phyloP scores from a whole-genome alignment of 2,113 vertebrate genomes.

The Channa maculata region DNA sequence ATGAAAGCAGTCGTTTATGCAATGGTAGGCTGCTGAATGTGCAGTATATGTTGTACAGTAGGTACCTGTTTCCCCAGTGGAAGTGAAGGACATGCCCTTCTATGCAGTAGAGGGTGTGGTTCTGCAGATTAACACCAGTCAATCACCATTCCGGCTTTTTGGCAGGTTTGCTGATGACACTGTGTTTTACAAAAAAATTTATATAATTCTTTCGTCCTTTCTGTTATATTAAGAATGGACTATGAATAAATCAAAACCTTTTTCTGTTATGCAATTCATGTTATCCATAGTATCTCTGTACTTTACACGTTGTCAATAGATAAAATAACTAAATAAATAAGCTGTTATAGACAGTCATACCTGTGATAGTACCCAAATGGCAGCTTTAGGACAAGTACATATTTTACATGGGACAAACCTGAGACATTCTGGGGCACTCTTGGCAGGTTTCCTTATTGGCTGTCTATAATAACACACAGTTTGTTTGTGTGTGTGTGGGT shows the following conservation, averaged over 20 bases:
- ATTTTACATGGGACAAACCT: slow-evolving; percentile 10
- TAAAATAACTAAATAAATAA: not conserved
- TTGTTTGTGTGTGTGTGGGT: slow-evolving; percentile 15
- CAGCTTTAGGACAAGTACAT: not conserved
- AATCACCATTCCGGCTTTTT: slow-evolving; percentile 20
- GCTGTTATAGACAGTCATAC: not conserved
- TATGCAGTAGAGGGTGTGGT: slow-evolving; percentile 5
- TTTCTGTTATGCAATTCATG: not conserved
- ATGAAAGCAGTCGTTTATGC: slow-evolving; percentile 9
- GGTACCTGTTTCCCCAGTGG: not conserved
- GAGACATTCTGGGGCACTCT: slow-evolving; percentile 38
- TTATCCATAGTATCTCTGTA: no score
- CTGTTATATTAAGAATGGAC: slow-evolving; percentile 18
- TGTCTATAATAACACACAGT: slow-evolving; percentile 23
- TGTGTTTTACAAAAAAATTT: slow-evolving; percentile 14
- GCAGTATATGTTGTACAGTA: not conserved
- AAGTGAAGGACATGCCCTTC: slow-evolving; percentile 16
- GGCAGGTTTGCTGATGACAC: slow-evolving; percentile 56
- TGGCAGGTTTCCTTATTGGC: slow-evolving; percentile 48
- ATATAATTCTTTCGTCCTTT: not conserved
- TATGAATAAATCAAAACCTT: no score
- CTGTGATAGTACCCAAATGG: not conserved
- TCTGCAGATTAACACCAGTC: slow-evolving; percentile 56
- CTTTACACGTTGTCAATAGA: no score
- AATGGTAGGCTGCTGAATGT: not conserved